Conservation (phyloP, 2,888 invertebrate genomes). For the Amblyteles armatorius region DNA sequence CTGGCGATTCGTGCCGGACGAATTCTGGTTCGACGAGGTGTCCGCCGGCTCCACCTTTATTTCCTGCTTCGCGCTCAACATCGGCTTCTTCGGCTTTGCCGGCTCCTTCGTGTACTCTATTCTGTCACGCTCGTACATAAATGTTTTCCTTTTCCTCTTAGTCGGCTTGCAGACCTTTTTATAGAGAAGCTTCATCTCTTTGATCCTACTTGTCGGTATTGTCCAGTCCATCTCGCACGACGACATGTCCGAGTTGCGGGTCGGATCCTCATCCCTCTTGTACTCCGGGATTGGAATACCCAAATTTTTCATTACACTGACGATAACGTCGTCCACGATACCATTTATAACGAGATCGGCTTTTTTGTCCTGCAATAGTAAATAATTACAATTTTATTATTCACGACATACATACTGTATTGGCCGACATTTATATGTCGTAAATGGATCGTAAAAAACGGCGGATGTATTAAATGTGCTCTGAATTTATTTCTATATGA, state of each 20-base stretch:
- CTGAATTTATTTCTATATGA: no score
- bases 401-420: not conserved
- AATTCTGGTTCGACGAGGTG: slow-evolving; percentile 48
- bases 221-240: slow-evolving; percentile 90
- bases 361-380: slow-evolving; percentile 91
- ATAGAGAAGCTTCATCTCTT: slow-evolving; percentile 88
- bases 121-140: slow-evolving; percentile 82
- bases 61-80: slow-evolving; percentile 61
- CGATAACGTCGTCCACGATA: slow-evolving; percentile 94
- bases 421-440: no score
- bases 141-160: slow-evolving; percentile 82
- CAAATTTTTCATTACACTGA: slow-evolving; percentile 90
- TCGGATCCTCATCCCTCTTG: slow-evolving; percentile 88
- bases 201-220: slow-evolving; percentile 87
- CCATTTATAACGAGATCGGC: slow-evolving; percentile 95
- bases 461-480: no score
- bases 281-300: slow-evolving; percentile 91
- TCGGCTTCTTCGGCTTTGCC: slow-evolving; percentile 67
- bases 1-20: slow-evolving; percentile 42
- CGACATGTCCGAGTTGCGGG: slow-evolving; percentile 85
- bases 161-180: slow-evolving; percentile 85
- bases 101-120: slow-evolving; percentile 71
- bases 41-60: slow-evolving; percentile 39
- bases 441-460: no score
- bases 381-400: not conserved